phyloP scores from a whole-genome alignment of 2,888 invertebrate species.

The Aromia moschata region DNA sequence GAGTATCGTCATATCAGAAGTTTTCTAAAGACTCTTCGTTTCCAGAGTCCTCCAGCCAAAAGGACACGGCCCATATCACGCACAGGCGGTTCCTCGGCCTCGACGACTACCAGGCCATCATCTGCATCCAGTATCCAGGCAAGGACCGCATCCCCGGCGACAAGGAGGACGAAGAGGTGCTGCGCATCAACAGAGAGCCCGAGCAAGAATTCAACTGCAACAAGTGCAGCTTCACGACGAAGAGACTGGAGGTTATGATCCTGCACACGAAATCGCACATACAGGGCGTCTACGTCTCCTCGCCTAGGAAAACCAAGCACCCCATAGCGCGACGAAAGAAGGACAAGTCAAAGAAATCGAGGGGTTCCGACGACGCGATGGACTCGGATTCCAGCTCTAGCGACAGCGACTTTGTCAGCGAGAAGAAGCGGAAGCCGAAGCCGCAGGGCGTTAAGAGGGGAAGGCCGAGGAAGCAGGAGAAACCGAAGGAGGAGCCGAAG shows the following conservation, averaged over 20 bases:
- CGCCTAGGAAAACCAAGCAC: conserved; percentile 42
- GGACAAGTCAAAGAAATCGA: conserved; percentile 29
- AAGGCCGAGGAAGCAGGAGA: conserved; percentile 32
- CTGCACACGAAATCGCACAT: conserved; percentile 78
- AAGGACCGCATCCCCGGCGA: conserved; percentile 46
- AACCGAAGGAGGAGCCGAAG: conserved; percentile 36
- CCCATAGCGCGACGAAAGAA: conserved; percentile 28
- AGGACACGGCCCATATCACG: conserved; percentile 57
- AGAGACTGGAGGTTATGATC: conserved; percentile 77
- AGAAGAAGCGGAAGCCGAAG: conserved; percentile 39
- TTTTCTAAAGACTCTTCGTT: conserved; percentile 18
- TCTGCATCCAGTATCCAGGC: conserved; percentile 69
- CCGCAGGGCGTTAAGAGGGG: conserved; percentile 8
- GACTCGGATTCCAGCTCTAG: conserved; percentile 35
- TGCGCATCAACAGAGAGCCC: conserved; percentile 44
- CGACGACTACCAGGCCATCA: conserved; percentile 70
- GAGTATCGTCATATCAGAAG: no score
- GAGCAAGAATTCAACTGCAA: conserved; percentile 46
- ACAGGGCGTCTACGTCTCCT: conserved; percentile 58
- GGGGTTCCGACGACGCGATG: conserved; percentile 3
- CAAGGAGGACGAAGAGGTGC: conserved; percentile 47
- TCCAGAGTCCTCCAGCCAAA: conserved; percentile 37
- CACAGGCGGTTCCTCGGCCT: conserved; percentile 64
- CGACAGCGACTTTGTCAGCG: conserved; percentile 32
- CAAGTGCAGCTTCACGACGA: conserved; percentile 67